Conservation (phyloP, 2,888 invertebrate genomes). For the Ichneumon xanthorius region DNA sequence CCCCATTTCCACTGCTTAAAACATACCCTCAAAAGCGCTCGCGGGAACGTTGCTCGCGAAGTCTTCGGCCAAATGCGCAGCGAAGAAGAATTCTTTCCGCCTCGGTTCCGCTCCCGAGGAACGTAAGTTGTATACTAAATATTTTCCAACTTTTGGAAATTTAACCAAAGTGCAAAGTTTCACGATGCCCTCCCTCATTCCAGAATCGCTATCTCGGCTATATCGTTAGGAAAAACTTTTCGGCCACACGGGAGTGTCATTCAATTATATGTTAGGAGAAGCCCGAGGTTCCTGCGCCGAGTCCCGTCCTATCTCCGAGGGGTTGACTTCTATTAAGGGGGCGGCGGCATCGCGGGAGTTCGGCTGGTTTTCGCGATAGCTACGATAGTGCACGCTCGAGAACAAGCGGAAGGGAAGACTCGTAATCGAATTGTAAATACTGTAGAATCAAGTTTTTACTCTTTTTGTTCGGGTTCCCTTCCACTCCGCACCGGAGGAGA, state of each 20-base stretch:
- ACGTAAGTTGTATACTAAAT: conserved; percentile 22
- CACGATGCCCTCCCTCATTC: conserved; percentile 3
- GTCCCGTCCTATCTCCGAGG: not conserved
- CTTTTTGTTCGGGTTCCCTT: not conserved
- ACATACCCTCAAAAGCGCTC: not conserved
- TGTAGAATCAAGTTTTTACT: conserved; percentile 26
- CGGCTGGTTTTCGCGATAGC: conserved; percentile 14
- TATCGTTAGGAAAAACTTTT: conserved; percentile 45
- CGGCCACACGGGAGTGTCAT: conserved; percentile 32
- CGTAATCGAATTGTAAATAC: conserved; percentile 62
- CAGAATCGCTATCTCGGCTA: not conserved
- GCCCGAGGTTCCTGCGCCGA: not conserved
- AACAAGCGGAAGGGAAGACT: conserved; percentile 49
- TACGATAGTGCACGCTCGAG: conserved; percentile 24
- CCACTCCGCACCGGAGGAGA: not conserved
- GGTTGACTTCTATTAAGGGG: conserved; percentile 39
- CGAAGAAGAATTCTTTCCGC: not conserved
- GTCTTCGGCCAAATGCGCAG: not conserved
- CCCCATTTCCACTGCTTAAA: not conserved
- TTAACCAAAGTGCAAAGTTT: conserved; percentile 52
- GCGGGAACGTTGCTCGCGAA: conserved; percentile 6
- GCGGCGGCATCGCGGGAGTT: conserved; percentile 9
- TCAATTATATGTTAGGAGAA: conserved; percentile 37
- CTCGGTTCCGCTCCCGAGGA: not conserved
- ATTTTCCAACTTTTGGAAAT: conserved; percentile 29